Conservation (phyloP, 2,888 invertebrate genomes). For the Dryocosmus kuriphilus region DNA sequence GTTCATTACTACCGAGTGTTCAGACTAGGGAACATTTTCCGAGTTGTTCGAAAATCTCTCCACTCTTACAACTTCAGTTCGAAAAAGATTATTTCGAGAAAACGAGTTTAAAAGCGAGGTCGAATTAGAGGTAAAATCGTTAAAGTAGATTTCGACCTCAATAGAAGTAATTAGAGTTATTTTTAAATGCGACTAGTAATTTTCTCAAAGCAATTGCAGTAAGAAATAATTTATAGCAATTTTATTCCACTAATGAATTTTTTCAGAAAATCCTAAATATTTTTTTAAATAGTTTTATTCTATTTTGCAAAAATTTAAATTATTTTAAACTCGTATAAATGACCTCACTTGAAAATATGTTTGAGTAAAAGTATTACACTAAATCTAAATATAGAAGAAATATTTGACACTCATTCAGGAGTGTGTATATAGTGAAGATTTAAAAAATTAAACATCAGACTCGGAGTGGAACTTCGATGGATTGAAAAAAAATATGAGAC, state of each 20-base stretch:
- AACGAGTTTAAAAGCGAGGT: conserved; percentile 25
- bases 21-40: background rate
- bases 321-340: background rate
- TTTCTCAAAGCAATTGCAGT: conserved; percentile 8
- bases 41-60: background rate
- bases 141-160: conserved; percentile 4
- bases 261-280: background rate
- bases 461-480: too few relatives aligned
- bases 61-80: background rate
- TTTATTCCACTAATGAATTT: background rate
- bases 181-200: conserved; percentile 21
- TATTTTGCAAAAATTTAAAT: background rate
- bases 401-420: background rate
- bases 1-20: conserved; percentile 24
- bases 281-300: background rate
- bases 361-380: background rate
- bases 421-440: too few relatives aligned
- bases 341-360: background rate
- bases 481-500: too few relatives aligned
- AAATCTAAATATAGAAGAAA: background rate
- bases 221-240: background rate
- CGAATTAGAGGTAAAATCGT: conserved; percentile 14
- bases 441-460: too few relatives aligned
- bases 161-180: conserved; percentile 29
- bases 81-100: conserved; percentile 1